Percentiles rank a stretch among this genome's conserved stretches.
Conservation (phyloP, 2,113 vertebrate species). For the Crotalus viridis region DNA sequence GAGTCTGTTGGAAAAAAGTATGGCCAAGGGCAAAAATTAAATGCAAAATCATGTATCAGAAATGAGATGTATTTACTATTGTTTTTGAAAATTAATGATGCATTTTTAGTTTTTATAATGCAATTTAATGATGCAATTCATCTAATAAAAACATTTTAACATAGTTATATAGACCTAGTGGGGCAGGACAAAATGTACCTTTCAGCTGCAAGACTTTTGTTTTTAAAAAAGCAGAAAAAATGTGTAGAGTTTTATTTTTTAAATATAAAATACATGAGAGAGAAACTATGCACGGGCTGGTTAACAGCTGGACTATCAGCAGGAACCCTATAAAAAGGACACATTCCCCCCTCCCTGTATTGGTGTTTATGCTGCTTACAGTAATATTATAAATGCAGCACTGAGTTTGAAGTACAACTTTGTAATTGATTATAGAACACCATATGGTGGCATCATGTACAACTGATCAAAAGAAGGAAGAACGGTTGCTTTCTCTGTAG, state of each 20-base stretch:
- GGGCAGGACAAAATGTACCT: constrained; percentile 82
- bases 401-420: constrained; percentile 63
- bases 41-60: constrained; percentile 86
- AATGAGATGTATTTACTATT: constrained; percentile 93
- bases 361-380: constrained; percentile 56
- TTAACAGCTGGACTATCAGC: constrained; percentile 65
- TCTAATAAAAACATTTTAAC: constrained; percentile 94
- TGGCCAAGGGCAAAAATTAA: constrained; percentile 87
- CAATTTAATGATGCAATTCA: constrained; percentile 99
- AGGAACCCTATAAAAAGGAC: constrained; percentile 65
- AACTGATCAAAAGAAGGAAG: constrained; percentile 53
- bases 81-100: constrained; percentile 99
- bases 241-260: constrained; percentile 71
- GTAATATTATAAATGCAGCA: constrained; percentile 54
- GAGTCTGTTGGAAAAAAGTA: constrained; percentile 74
- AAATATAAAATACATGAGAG: constrained; percentile 37
- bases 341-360: constrained; percentile 62
- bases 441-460: constrained; percentile 58
- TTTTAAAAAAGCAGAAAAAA: constrained; percentile 2
- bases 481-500: constrained; percentile 43
- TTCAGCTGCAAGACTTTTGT: constrained; percentile 58
- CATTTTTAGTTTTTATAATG: constrained; percentile 99
- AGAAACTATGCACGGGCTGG: constrained; percentile 38
- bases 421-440: constrained; percentile 58
- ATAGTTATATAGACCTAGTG: constrained; percentile 84